Evolutionary conservation across 2,888 invertebrate genomes (phyloP).

Genomic region (Drosophila tanythrix): DNA sequence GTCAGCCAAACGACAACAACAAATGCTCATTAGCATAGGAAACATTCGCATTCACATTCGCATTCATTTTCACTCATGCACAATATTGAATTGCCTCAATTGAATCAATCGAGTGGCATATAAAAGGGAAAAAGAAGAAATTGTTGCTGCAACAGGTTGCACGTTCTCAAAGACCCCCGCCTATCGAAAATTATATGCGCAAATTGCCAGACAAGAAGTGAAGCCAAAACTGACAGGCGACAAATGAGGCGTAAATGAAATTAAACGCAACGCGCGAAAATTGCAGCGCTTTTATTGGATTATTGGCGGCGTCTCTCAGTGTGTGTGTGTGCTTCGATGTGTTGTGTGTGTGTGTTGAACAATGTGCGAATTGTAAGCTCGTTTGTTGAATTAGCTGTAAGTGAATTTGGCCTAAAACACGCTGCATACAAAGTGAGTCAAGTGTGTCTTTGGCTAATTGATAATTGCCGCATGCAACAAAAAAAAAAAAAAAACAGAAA

Average conservation of each 20-base stretch:
- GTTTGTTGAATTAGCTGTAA: constrained; percentile 74
- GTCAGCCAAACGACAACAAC: constrained; percentile 32
- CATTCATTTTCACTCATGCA: constrained; percentile 5
- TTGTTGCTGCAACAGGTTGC: constrained; percentile 59
- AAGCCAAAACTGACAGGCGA: constrained; percentile 61
- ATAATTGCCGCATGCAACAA: constrained; percentile 1
- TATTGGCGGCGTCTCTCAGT: constrained; percentile 49
- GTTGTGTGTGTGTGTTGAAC: constrained; percentile 37
- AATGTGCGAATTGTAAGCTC: constrained; percentile 80
- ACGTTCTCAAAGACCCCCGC: constrained; percentile 15
- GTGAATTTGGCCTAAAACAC: constrained; percentile 53
- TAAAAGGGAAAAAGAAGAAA: constrained; percentile 19
- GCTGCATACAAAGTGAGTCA: constrained; percentile 44
- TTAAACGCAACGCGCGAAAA: constrained; percentile 81
- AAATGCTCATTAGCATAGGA: constrained; percentile 67
- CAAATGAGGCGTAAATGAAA: constrained; percentile 81
- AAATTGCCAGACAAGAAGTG: constrained; percentile 29
- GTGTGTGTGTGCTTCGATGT: background rate
- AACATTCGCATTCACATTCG: constrained; percentile 1
- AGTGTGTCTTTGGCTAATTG: constrained; percentile 13
- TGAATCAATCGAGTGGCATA: constrained; percentile 48
- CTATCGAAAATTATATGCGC: constrained; percentile 45
- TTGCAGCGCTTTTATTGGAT: constrained; percentile 76
- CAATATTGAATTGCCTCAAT: constrained; percentile 14
- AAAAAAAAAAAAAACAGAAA: background rate